Evolutionary conservation across 92 coral and sea anemone genomes (phyloP), one percentile per base, ranked within the genome.

Genomic region (Chrysogorgia sp.): DNA sequence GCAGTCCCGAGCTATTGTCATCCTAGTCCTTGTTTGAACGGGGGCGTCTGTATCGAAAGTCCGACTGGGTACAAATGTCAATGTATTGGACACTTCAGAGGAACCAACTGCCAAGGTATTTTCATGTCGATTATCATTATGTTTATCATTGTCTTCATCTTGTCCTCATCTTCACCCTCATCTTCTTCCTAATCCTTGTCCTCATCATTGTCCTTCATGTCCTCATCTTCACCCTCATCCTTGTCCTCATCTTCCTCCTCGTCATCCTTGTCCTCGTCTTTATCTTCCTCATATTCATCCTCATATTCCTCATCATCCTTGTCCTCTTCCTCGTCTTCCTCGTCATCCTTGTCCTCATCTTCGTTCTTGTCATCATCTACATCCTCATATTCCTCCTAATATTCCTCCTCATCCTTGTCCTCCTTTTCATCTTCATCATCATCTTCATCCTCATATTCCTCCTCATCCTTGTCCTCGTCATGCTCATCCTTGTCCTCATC

Each of bases 81-180:
- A 20, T 96, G 99, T 68, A 58, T 83, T 9, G 99, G 99, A 56
- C 90, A 96, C 34, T 96, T 88, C 81, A 87, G 96, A 79, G 99
- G 99, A 21, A 76, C 84, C 14, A 87, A 87, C 66, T 96, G 97
- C 40, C 96, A 92, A 79, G 92, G 97, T 90, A 81, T 47, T 47
- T 47, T 47, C 10, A 37, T 37, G 43, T 37, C 43, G 43, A 4
- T 37, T 37, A 37, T 37, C 12, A 37, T 37, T 37, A 37, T 37
- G 5, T 37, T 12, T 37, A 37, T 37, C 12, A 37, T 5, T 4
- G 12, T 12, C 12, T 37, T 37, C 43, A 37, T 37, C 5, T 37
- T 5, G 6, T 37, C 43, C 12, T 37, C 6, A 12, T 37, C 43
- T 37, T 12, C 43, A 4, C 12, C 12, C 12, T 12, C 12, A 37